phyloP scores from a whole-genome alignment of 2,797 vertebrate genomes.

The Acipenser transmontanus region DNA sequence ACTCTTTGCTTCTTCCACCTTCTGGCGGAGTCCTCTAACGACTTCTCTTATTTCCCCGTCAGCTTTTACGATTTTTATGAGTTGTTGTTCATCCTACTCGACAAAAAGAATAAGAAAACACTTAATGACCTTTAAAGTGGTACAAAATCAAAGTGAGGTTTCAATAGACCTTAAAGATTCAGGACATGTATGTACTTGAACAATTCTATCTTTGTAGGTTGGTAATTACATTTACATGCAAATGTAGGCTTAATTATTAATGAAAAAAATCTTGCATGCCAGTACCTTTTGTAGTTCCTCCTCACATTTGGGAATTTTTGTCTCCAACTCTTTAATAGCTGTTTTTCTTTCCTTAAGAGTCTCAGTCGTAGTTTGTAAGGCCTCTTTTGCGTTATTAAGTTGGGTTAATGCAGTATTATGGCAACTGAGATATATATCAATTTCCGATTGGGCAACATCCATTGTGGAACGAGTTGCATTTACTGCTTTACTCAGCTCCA shows the following conservation, averaged over 20 bases:
- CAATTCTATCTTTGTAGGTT: no score
- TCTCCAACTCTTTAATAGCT: slow-evolving; percentile 68
- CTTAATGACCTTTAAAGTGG: no score
- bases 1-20: slow-evolving; percentile 90
- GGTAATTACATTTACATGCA: no score
- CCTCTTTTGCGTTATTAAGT: slow-evolving; percentile 72
- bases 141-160: no score
- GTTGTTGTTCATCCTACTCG: slow-evolving; percentile 60
- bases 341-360: slow-evolving; percentile 73
- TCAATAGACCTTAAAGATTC: no score
- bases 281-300: slow-evolving; percentile 77
- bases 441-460: slow-evolving; percentile 83
- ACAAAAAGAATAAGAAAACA: no score
- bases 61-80: slow-evolving; percentile 62
- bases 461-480: slow-evolving; percentile 81
- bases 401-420: slow-evolving; percentile 78
- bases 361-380: slow-evolving; percentile 60
- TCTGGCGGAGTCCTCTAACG: slow-evolving; percentile 75
- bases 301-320: slow-evolving; percentile 67
- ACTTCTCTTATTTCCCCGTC: slow-evolving; percentile 51
- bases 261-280: not conserved
- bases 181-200: no score
- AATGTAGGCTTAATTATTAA: no score
- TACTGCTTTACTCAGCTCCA: slow-evolving; percentile 81
- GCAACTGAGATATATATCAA: slow-evolving; percentile 84